Base-by-base conservation (phyloP, 2,888 invertebrate species). In the Trissolcus japonicus region DNA sequence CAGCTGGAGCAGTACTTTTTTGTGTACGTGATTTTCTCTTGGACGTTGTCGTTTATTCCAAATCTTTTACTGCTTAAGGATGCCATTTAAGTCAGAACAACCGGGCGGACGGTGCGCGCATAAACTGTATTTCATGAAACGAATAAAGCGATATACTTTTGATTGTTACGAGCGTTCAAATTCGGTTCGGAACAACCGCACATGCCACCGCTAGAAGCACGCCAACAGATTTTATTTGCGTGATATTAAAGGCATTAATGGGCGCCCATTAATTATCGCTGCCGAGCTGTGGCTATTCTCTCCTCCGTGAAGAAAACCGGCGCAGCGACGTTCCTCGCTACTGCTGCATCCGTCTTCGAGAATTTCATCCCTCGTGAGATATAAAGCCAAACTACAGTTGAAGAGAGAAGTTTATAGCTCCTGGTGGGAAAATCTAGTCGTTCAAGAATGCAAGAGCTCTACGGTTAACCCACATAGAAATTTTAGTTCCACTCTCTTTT, bases 201-300 rank as follows among this genome's bases (percentile, higher is more conserved):
- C 80, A 80, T 60, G 78, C 59, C 29, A 48, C 56, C 59, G 56
- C 55, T 66, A 46, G 48, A 72, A 62, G 67, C 48, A 68, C 56
- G 75, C 60, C 79, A 75, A 81, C 80, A 81, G 81, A 84, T 84
- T 83, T 84, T 82, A 82, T 81, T 84, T 81, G 78, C 79, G 81
- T 79, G 82, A 84, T 86, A 85, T 86, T 85, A 85, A 84, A 84
- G 82, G 81, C 81, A 80, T 80, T 84, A 84, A 86, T 85, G 83
- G 82, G 76, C 67, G 81, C 78, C 79, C 81, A 85, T 86, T 86
- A 85, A 86, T 86, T 86, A 85, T 79, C 79, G 50, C 55, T 69
- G 78, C 63, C 60, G 68, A 73, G 66, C 54, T 41, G 79, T 57
- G 74, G 71, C 62, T 63, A 57, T 69, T 69, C 73, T 62, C 66